Percentiles rank a stretch among this genome's conserved stretches.
These are phyloP conservation scores for Cyanoliseus patagonus DNA, from an alignment of 2,113 vertebrate species.

Conservation along the genomic window DNA sequence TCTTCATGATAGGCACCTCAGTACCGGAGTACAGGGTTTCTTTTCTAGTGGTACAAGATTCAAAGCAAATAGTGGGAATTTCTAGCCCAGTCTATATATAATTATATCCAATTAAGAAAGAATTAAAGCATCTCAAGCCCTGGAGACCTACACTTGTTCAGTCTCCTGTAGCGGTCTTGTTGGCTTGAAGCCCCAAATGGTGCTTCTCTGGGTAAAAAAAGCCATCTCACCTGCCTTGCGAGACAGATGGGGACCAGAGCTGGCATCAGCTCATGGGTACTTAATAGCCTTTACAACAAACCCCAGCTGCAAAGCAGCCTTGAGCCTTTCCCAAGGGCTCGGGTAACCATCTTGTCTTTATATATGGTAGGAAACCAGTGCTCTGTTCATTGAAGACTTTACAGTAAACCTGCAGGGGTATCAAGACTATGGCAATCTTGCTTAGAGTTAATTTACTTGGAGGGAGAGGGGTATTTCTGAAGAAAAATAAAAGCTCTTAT, in stretches of 20 bases:
- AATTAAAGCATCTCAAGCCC: neutral
- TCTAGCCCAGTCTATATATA: neutral
- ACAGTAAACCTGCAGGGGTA: neutral
- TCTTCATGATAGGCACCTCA: neutral
- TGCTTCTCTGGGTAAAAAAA: neutral
- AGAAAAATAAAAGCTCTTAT: neutral
- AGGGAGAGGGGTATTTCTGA: accelerated
- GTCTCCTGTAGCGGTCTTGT: neutral
- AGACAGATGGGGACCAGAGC: neutral
- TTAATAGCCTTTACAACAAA: neutral
- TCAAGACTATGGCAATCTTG: neutral
- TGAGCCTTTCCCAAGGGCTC: neutral
- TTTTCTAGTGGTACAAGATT: neutral
- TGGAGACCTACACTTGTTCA: neutral
- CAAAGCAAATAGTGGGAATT: conserved; percentile 5
- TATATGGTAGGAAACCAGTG: neutral
- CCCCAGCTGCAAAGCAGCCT: neutral
- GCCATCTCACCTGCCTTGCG: neutral
- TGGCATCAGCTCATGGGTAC: neutral
- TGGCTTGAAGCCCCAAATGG: neutral
- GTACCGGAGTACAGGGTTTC: neutral
- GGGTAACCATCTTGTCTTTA: neutral
- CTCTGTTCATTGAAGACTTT: neutral
- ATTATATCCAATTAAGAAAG: neutral
- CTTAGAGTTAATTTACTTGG: neutral